Evolutionary conservation across 1,140 invertebrate genomes (phyloP).

Genomic region (Aphelenchoides avenae): DNA sequence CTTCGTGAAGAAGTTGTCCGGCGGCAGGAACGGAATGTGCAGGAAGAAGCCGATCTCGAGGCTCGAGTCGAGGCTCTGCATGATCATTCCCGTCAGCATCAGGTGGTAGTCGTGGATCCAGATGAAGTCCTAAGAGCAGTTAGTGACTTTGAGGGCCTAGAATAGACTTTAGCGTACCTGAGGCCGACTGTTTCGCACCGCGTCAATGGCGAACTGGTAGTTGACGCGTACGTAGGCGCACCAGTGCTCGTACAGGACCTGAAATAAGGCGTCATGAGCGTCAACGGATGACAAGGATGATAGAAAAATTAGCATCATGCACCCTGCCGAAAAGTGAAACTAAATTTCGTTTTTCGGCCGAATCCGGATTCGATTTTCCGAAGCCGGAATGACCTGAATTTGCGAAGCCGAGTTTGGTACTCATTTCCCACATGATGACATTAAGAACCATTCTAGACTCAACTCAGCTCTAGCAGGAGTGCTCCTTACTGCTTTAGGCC

Average conservation of each 20-base stretch:
- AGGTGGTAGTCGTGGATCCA: constrained; percentile 59
- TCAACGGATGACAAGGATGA: too few relatives aligned
- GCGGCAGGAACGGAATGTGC: constrained; percentile 59
- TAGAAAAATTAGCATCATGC: too few relatives aligned
- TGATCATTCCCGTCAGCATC: constrained; percentile 58
- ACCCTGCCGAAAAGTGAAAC: too few relatives aligned
- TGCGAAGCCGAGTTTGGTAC: too few relatives aligned
- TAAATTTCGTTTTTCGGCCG: too few relatives aligned
- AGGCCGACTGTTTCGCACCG: constrained; percentile 55
- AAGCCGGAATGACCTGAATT: too few relatives aligned
- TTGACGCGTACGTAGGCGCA: constrained; percentile 57
- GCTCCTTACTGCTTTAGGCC: too few relatives aligned
- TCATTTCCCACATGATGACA: too few relatives aligned
- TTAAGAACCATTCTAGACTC: too few relatives aligned
- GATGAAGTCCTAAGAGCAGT: constrained; percentile 51
- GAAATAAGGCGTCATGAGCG: too few relatives aligned
- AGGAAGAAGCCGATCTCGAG: constrained; percentile 58
- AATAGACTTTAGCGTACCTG: constrained; percentile 36
- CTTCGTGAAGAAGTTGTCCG: constrained; percentile 56
- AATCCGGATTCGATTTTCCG: too few relatives aligned
- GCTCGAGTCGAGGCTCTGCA: constrained; percentile 56
- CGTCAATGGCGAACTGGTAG: constrained; percentile 58
- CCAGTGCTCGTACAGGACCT: constrained; percentile 53
- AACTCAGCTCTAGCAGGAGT: too few relatives aligned
- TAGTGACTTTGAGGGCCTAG: constrained; percentile 6